Evolutionary conservation across 2,888 invertebrate genomes (phyloP).

Genomic region (Lithophane ornitopus): DNA sequence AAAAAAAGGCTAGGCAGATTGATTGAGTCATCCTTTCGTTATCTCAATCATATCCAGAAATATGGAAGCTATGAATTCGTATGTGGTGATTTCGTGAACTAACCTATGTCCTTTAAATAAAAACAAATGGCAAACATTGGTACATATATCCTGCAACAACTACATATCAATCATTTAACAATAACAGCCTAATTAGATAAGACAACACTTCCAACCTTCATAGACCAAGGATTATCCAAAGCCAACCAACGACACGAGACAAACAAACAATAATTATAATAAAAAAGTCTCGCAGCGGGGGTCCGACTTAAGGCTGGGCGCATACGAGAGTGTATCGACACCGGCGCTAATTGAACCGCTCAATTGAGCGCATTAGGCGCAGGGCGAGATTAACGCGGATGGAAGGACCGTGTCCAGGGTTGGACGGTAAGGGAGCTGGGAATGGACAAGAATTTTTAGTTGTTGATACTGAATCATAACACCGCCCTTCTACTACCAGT

Average conservation of each 20-base stretch:
- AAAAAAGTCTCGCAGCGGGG: slow-evolving; percentile 66
- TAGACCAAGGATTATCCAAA: slow-evolving; percentile 45
- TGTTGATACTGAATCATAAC: not conserved
- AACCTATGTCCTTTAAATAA: not conserved
- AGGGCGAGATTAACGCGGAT: slow-evolving; percentile 68
- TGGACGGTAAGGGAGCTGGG: slow-evolving; percentile 36
- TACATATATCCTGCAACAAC: not conserved
- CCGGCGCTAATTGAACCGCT: slow-evolving; percentile 77
- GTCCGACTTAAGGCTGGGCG: slow-evolving; percentile 49
- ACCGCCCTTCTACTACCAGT: not conserved
- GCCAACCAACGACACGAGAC: slow-evolving; percentile 56
- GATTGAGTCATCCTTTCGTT: not conserved
- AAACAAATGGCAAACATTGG: too few species aligned
- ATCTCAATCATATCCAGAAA: not conserved
- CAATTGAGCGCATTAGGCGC: slow-evolving; percentile 72
- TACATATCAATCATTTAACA: slow-evolving; percentile 1
- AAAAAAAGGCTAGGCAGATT: too few species aligned
- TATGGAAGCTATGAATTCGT: not conserved
- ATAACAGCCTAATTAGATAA: slow-evolving; percentile 27
- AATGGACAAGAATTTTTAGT: too few species aligned
- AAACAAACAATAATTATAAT: slow-evolving; percentile 75
- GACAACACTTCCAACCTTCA: slow-evolving; percentile 13
- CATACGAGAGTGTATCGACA: slow-evolving; percentile 64
- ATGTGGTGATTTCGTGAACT: not conserved
- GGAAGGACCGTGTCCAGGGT: slow-evolving; percentile 54